phyloP scores from a whole-genome alignment of 2,113 vertebrate species.

The Scortum barcoo region DNA sequence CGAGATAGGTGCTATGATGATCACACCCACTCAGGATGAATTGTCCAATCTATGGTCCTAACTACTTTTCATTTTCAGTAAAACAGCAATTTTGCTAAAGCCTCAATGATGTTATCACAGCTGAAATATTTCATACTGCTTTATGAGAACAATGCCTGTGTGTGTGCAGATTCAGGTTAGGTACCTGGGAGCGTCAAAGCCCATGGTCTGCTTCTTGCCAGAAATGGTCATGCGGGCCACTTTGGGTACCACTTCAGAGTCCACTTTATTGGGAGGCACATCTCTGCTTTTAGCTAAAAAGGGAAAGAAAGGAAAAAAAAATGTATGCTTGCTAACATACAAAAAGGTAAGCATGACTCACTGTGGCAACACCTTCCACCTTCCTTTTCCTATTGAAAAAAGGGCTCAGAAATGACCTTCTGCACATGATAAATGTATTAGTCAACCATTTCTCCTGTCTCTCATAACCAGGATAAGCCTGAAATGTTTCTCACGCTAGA shows the following conservation, averaged over 20 bases:
- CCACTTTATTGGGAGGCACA: conserved; percentile 84
- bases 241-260: conserved; percentile 94
- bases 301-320: conserved; percentile 62
- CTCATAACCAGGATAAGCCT: background rate
- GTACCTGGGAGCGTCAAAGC: conserved; percentile 97
- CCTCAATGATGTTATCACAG: background rate
- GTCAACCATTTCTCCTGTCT: background rate
- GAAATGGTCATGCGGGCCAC: conserved; percentile 97
- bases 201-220: conserved; percentile 97
- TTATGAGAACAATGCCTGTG: background rate
- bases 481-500: background rate
- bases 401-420: background rate
- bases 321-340: conserved; percentile 22
- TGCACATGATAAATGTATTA: background rate
- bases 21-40: background rate
- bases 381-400: background rate
- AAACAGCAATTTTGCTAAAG: background rate
- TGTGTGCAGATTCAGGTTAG: background rate
- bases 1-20: background rate
- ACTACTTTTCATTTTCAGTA: background rate
- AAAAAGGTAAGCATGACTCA: conserved; percentile 33
- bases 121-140: background rate
- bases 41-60: background rate
- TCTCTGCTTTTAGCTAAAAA: conserved; percentile 90
- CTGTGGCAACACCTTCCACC: background rate